phyloP scores from a whole-genome alignment of 1,140 invertebrate species.

The Cecropterus lyciades region DNA sequence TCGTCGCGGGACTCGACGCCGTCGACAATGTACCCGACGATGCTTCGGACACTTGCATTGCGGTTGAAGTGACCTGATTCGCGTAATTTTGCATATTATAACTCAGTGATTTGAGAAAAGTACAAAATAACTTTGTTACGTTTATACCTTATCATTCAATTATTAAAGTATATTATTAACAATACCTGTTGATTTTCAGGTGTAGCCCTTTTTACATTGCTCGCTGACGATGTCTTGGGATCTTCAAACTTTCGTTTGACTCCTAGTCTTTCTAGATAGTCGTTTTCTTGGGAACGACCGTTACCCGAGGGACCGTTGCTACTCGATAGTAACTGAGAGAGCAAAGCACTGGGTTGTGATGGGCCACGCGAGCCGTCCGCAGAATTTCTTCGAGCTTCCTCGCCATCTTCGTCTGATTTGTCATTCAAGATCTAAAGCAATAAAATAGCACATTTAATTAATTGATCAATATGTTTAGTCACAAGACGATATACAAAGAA shows the following conservation, averaged over 20 bases:
- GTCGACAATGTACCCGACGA: constrained; percentile 52
- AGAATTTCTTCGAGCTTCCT: constrained; percentile 80
- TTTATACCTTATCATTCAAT: too few species aligned
- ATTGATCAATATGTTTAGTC: neutral
- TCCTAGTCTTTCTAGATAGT: constrained; percentile 83
- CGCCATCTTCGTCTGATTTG: constrained; percentile 91
- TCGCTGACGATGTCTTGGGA: constrained; percentile 74
- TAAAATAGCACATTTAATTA: neutral
- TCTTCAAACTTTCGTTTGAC: constrained; percentile 86
- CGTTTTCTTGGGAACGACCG: constrained; percentile 64
- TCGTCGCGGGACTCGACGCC: constrained; percentile 56
- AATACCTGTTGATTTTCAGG: constrained; percentile 88
- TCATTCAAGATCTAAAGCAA: constrained; percentile 91
- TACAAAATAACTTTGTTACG: too few species aligned
- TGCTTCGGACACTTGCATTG: constrained; percentile 46
- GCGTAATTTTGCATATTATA: neutral
- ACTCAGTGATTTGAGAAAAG: too few species aligned
- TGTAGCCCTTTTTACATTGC: constrained; percentile 82
- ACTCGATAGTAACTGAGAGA: constrained; percentile 91
- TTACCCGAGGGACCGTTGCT: constrained; percentile 77
- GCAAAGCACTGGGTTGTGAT: constrained; percentile 89
- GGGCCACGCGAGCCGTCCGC: constrained; percentile 77
- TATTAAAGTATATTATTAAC: neutral
- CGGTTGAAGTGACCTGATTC: constrained; percentile 68
- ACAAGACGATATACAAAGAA: too few species aligned